Evolutionary conservation across 2,888 invertebrate genomes (phyloP), one percentile per base, ranked within the genome.

Genomic region (Doris montereyensis): DNA sequence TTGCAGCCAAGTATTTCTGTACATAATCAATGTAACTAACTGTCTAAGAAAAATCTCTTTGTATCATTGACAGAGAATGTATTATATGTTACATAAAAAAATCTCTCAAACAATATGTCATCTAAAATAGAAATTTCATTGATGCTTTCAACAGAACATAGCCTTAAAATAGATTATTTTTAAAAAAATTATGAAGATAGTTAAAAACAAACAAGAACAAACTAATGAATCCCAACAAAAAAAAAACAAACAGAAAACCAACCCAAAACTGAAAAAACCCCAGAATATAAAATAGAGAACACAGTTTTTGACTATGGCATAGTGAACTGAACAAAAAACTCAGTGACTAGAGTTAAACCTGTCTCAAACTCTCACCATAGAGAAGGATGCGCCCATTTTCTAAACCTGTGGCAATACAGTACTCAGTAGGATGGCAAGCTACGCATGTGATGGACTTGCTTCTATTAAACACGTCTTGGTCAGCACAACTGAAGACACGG

Each of bases 381-480:
- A 95, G 87, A 24, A 94, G 86, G 24, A 95, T 93, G 78, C 94
- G 92, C 0, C 96, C 96, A 58, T 91, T 91, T 57, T 91, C 92
- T 91, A 95, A 94, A 10, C 95, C 96, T 0, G 94, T 94, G 1
- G 95, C 94, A 10, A 95, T 91, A 85, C 93, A 91, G 84, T 93
- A 92, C 79, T 95, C 94, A 26, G 90, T 91, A 0, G 95, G 95
- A 91, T 95, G 95, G 78, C 94, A 93, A 0, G 93, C 93, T 2
- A 96, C 92, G 83, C 94, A 94, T 0, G 94, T 95, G 58, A 95
- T 92, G 13, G 82, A 79, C 41, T 83, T 81, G 1, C 57, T 65
- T 10, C 62, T 70, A 70, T 83, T 79, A 13, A 67, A 73, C 3
- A 68, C 78, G 2, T 76, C 76, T 34, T 75, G 58, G 62, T 62